These are phyloP conservation scores for Varroa destructor DNA, from an alignment of 1,140 invertebrate genomes.

Conservation along the genomic window DNA sequence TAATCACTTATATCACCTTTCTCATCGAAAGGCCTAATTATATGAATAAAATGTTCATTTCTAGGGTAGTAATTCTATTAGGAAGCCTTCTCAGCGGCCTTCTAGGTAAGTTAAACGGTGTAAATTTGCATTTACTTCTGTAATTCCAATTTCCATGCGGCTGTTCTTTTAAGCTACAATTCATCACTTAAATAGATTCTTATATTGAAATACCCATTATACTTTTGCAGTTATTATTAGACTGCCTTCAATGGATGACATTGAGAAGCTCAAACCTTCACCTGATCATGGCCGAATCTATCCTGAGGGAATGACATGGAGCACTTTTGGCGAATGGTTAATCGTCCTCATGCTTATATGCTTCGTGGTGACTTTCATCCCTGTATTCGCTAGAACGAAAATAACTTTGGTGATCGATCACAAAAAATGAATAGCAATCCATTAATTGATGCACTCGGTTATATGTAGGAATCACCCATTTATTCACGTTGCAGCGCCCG, in stretches of 20 bases:
- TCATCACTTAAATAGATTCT: too few species aligned
- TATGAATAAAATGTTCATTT: slow-evolving; percentile 1
- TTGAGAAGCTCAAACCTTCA: slow-evolving; percentile 10
- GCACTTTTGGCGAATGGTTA: slow-evolving; percentile 22
- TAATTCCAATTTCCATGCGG: too few species aligned
- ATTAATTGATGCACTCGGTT: too few species aligned
- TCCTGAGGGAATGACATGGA: background rate
- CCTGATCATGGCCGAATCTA: slow-evolving; percentile 4
- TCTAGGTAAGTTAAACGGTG: background rate
- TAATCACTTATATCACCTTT: background rate
- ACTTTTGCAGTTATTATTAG: background rate
- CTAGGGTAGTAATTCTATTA: background rate
- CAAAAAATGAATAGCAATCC: background rate
- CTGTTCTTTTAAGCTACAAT: too few species aligned
- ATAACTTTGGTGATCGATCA: slow-evolving; percentile 14
- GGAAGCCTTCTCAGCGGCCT: slow-evolving; percentile 4
- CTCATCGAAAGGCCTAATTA: slow-evolving; percentile 11
- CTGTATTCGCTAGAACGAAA: slow-evolving; percentile 9
- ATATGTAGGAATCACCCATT: too few species aligned
- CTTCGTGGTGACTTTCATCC: slow-evolving; percentile 17
- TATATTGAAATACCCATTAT: too few species aligned
- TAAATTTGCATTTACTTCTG: background rate
- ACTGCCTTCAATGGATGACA: background rate
- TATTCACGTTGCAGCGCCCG: too few species aligned
- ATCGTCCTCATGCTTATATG: slow-evolving; percentile 19